Conservation (phyloP, 2,113 vertebrate species). For the Caranx melampygus region DNA sequence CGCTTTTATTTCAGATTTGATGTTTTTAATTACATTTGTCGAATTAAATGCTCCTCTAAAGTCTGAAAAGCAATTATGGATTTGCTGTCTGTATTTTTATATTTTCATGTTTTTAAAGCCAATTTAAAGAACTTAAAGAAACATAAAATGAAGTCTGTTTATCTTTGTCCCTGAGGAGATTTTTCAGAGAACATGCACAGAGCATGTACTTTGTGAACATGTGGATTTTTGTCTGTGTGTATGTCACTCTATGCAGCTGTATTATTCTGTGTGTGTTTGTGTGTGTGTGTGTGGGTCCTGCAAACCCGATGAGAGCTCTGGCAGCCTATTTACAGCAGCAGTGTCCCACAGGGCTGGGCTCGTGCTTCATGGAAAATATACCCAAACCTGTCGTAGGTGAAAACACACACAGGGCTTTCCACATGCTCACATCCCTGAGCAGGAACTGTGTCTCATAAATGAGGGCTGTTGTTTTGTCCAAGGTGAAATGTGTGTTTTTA, state of each 20-base stretch:
- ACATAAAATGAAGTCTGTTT: slow-evolving; percentile 2
- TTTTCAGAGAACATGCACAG: background rate
- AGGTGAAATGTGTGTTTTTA: slow-evolving; percentile 10
- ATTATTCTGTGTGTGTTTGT: slow-evolving; percentile 18
- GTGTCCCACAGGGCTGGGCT: slow-evolving; percentile 43
- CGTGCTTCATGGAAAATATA: slow-evolving; percentile 56
- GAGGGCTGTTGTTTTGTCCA: slow-evolving; percentile 1
- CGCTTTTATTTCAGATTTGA: background rate
- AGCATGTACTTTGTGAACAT: no score
- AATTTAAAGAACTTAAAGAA: background rate
- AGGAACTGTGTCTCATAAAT: slow-evolving; percentile 9
- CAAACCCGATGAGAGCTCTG: slow-evolving; percentile 46
- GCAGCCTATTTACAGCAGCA: slow-evolving; percentile 72
- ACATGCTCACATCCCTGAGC: slow-evolving; percentile 11
- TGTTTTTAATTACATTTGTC: background rate
- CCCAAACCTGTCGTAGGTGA: slow-evolving; percentile 46
- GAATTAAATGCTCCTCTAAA: background rate
- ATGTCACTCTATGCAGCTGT: slow-evolving; percentile 32
- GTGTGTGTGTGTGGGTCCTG: background rate
- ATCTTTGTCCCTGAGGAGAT: background rate
- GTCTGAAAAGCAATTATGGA: slow-evolving; percentile 5
- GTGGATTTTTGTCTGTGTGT: background rate
- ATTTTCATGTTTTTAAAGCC: background rate
- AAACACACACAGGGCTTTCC: slow-evolving; percentile 44
- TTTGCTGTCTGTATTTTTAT: background rate